Evolutionary conservation across 2,797 vertebrate species (phyloP).

Genomic region (Apogon talboti): DNA sequence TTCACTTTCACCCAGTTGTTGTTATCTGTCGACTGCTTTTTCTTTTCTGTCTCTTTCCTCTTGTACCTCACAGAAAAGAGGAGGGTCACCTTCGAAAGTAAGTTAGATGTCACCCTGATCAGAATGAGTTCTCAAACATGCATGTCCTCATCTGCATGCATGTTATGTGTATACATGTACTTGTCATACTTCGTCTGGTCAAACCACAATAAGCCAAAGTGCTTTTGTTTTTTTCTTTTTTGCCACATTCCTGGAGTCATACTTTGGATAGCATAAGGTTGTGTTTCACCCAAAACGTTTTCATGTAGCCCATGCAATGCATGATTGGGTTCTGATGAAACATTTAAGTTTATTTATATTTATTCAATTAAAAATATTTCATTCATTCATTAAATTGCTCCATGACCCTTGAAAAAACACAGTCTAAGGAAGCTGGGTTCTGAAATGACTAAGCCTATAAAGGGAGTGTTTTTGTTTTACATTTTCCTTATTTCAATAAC

Average conservation of each 20-base stretch:
- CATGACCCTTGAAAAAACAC: constrained; percentile 34
- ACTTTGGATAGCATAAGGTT: constrained; percentile 28
- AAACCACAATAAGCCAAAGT: constrained; percentile 19
- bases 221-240: background rate
- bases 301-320: constrained; percentile 59
- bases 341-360: constrained; percentile 17
- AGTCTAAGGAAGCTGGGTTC: constrained; percentile 41
- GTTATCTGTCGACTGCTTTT: constrained; percentile 70
- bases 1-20: constrained; percentile 61
- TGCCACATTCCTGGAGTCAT: constrained; percentile 30
- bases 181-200: constrained; percentile 25
- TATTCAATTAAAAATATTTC: constrained; percentile 8
- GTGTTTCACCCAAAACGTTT: constrained; percentile 48
- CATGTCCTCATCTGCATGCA: constrained; percentile 58
- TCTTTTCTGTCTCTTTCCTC: constrained; percentile 79
- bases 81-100: constrained; percentile 90
- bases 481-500: constrained; percentile 28
- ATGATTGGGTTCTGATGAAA: constrained; percentile 42
- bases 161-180: constrained; percentile 25
- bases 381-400: constrained; percentile 43
- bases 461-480: constrained; percentile 8
- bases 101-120: constrained; percentile 57
- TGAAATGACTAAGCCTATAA: constrained; percentile 7
- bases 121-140: constrained; percentile 63
- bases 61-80: constrained; percentile 85